A percentile compares a stretch with the other conserved stretches of the same genome.
phyloP scores from a whole-genome alignment of 2,888 invertebrate species.

The Caenorhabditis sp. region DNA sequence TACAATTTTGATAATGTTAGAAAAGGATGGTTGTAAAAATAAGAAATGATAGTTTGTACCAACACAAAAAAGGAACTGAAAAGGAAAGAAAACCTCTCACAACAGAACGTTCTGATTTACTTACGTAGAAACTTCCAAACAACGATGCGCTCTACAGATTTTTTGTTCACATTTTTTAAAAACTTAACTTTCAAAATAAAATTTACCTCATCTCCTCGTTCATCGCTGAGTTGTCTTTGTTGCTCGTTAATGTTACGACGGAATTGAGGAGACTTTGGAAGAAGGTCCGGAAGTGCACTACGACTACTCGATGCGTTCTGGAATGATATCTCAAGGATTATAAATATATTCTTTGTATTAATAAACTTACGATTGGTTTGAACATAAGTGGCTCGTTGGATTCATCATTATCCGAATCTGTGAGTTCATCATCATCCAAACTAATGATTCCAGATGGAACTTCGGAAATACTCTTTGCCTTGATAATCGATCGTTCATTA shows the following conservation, averaged over 20 bases:
- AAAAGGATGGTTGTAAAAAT: background rate
- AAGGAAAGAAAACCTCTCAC: background rate
- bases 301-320: slow-evolving; percentile 43
- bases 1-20: slow-evolving; percentile 10
- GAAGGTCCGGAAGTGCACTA: slow-evolving; percentile 56
- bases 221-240: slow-evolving; percentile 40
- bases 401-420: slow-evolving; percentile 40
- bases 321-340: background rate
- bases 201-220: slow-evolving; percentile 47
- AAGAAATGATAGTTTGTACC: background rate
- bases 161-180: background rate
- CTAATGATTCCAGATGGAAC: slow-evolving; percentile 41
- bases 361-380: slow-evolving; percentile 38
- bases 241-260: slow-evolving; percentile 35
- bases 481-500: slow-evolving; percentile 52
- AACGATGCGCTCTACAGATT: slow-evolving; percentile 64
- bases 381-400: slow-evolving; percentile 43
- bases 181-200: background rate
- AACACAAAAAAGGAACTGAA: slow-evolving; percentile 4
- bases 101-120: slow-evolving; percentile 29
- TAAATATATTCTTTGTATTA: background rate
- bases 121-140: slow-evolving; percentile 70
- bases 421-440: slow-evolving; percentile 37
- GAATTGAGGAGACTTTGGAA: slow-evolving; percentile 52
- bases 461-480: slow-evolving; percentile 63